Base-by-base conservation (phyloP, 2,888 invertebrate species). In the Drosophila recens region DNA sequence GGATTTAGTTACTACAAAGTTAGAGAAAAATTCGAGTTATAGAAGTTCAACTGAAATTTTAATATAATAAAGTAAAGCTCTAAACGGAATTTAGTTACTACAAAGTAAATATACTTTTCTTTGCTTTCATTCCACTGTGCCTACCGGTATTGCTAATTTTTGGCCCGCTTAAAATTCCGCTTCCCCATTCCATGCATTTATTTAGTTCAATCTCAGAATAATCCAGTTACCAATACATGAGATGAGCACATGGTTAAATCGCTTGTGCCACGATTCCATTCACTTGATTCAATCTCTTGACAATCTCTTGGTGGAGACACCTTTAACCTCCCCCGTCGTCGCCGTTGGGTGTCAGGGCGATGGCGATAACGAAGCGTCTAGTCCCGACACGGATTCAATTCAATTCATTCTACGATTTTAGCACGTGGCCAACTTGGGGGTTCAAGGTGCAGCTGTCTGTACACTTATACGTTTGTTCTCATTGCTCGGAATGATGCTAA, bases 401-500 rank as follows among this genome's bases (percentile, higher is more conserved):
- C 42, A 33, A 40, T 38, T 30, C 13, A 40, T 34, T 34, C 17
- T 20, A 13, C 20, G 46, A 27, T 34, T 40, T 34, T 36, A 23
- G 40, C 45, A 61, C 62, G 59, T 49, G 64, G 36, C 46, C 8
- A 20, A 27, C 17, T 48, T 9, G 20, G 36, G 58, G 56, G 83
- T 49, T 79, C 79, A 81, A 75, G 70, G 81, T 86, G 59, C 70
- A 51, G 23, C 13, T 54, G 43, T 13, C 33, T 61, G 36, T 40
- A 23, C 54, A 3, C 15, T 10, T 10, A 48, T 4, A 51, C 34
- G 5, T 54, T 15, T 51, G 17, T n/a, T n/a, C n/a, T n/a, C n/a
- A n/a, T n/a, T n/a, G n/a, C 43, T 15, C n/a, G 15, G 9, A 40
- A 46, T 36, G 10, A 48, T 17, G 33, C 27, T 83, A 56, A 86